These are phyloP conservation scores for Donacobius atricapilla DNA, from an alignment of 2,113 vertebrate genomes.

Conservation along the genomic window DNA sequence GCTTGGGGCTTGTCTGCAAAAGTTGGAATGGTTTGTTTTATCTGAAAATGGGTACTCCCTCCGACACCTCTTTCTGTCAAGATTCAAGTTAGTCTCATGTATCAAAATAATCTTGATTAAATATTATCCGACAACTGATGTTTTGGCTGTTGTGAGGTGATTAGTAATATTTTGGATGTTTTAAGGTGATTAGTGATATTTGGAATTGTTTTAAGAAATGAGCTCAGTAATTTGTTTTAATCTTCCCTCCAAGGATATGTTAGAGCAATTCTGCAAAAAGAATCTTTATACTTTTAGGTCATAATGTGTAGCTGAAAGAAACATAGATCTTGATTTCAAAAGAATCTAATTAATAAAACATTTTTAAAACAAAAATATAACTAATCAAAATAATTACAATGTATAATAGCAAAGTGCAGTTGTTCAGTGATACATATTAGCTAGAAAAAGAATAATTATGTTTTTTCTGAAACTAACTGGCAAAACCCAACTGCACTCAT, in stretches of 20 bases:
- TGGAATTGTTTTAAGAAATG: not conserved
- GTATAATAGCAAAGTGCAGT: not conserved
- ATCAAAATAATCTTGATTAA: not conserved
- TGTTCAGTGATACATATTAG: constrained; percentile 50
- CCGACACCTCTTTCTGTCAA: not conserved
- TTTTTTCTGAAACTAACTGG: constrained; percentile 67
- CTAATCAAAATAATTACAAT: constrained; percentile 31
- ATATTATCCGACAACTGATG: not conserved
- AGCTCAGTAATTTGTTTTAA: not conserved
- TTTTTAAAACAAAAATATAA: constrained; percentile 9
- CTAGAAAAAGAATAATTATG: constrained; percentile 64
- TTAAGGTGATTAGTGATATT: not conserved
- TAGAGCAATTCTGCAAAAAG: not conserved
- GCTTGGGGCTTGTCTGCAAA: not conserved
- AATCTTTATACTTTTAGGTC: not conserved
- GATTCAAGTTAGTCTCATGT: not conserved
- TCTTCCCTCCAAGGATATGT: not conserved
- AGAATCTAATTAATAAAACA: constrained; percentile 41
- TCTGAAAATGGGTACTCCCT: not conserved
- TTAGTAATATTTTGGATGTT: not conserved
- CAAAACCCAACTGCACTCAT: constrained; percentile 65
- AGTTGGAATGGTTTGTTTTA: not conserved
- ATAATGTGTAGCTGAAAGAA: constrained; percentile 3
- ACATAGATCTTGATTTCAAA: not conserved
- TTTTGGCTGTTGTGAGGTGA: not conserved